A percentile compares a stretch with the other conserved stretches of the same genome.
phyloP scores from a whole-genome alignment of 2,888 invertebrate species.

The Lithophane ornitopus region DNA sequence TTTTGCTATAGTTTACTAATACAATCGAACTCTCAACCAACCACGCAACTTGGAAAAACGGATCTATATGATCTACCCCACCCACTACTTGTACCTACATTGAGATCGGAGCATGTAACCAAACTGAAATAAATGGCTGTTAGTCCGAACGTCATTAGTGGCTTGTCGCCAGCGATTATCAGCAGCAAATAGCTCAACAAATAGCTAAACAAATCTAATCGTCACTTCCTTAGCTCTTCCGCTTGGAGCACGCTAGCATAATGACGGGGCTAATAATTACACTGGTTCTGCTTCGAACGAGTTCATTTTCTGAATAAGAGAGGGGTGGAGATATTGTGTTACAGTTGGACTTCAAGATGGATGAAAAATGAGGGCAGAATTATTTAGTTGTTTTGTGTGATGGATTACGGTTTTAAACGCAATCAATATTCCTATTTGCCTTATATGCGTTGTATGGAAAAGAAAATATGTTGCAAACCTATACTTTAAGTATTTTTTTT shows the following conservation, averaged over 20 bases:
- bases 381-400: background rate
- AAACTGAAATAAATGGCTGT: conserved; percentile 55
- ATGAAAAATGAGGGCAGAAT: background rate
- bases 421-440: background rate
- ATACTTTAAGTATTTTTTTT: background rate
- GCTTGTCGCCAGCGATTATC: conserved; percentile 73
- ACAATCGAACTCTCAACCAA: background rate
- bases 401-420: background rate
- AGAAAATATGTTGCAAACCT: too few species aligned
- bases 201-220: conserved; percentile 77
- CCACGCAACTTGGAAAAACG: background rate
- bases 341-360: background rate
- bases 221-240: conserved; percentile 80
- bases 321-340: conserved; percentile 10
- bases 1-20: background rate
- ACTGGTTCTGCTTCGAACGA: conserved; percentile 44
- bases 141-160: conserved; percentile 63
- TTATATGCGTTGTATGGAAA: too few species aligned
- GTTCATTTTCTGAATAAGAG: conserved; percentile 35
- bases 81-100: conserved; percentile 24
- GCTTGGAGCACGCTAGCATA: conserved; percentile 71
- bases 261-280: conserved; percentile 56
- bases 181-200: conserved; percentile 75
- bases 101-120: conserved; percentile 25
- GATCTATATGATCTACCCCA: background rate